phyloP scores from a whole-genome alignment of 1,140 invertebrate genomes.

The Phthorimaea operculella region DNA sequence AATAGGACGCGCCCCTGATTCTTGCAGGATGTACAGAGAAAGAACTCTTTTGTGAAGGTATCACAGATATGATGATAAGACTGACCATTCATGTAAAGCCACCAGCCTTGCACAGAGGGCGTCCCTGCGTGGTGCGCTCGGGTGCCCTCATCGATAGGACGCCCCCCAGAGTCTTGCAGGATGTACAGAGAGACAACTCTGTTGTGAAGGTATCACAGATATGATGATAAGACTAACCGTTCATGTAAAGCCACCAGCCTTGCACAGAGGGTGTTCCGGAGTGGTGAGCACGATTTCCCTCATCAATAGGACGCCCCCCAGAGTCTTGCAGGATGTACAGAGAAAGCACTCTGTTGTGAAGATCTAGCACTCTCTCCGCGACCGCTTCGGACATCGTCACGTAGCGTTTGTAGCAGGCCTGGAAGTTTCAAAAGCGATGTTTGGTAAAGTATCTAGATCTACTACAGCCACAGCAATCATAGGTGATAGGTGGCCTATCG shows the following conservation, averaged over 20 bases:
- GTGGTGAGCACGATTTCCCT: conserved; percentile 71
- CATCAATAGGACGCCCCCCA: conserved; percentile 76
- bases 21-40: conserved; percentile 81
- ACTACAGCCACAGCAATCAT: too few relatives aligned
- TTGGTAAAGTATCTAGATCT: too few relatives aligned
- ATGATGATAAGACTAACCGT: too few relatives aligned
- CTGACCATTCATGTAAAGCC: conserved; percentile 84
- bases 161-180: conserved; percentile 79
- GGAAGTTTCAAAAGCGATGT: background rate
- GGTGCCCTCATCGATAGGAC: conserved; percentile 74
- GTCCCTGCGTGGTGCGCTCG: conserved; percentile 76
- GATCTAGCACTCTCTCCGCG: conserved; percentile 79
- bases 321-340: conserved; percentile 83
- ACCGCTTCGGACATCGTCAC: conserved; percentile 84
- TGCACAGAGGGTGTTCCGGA: conserved; percentile 80
- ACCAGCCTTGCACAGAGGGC: conserved; percentile 85
- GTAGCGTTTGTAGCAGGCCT: conserved; percentile 77
- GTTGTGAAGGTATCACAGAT: too few relatives aligned
- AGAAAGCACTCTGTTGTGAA: conserved; percentile 79
- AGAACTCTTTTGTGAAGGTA: conserved; percentile 80
- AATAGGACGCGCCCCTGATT: conserved; percentile 79
- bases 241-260: conserved; percentile 89
- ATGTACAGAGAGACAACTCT: conserved; percentile 80
- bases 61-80: too few relatives aligned
- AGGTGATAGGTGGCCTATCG: too few relatives aligned